Conservation (phyloP, 1,140 invertebrate species). For the Pararge aegeria region DNA sequence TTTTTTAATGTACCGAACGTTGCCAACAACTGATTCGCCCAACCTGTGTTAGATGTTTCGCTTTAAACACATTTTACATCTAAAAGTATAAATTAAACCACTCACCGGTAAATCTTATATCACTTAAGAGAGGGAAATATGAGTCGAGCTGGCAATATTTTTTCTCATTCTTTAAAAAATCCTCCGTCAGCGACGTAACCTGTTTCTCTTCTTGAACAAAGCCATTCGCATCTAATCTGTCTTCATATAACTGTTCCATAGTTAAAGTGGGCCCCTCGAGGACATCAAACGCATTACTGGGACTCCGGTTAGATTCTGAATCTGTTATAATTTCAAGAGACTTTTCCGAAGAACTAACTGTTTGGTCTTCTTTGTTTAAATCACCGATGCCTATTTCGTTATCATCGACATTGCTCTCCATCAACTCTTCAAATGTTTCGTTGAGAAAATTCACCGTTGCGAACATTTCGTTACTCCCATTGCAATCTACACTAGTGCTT, state of each 20-base stretch:
- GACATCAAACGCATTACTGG: not conserved
- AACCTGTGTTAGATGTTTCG: no score
- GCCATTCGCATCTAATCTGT: slow-evolving; percentile 30
- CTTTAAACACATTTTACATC: no score
- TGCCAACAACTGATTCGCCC: no score
- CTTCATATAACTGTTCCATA: not conserved
- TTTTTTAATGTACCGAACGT: no score
- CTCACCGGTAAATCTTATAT: slow-evolving; percentile 76
- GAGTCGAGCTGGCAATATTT: slow-evolving; percentile 60
- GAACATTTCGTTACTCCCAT: slow-evolving; percentile 57
- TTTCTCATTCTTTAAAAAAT: slow-evolving; percentile 72
- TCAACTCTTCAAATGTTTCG: slow-evolving; percentile 65
- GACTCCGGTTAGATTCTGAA: slow-evolving; percentile 23
- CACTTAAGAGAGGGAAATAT: slow-evolving; percentile 64
- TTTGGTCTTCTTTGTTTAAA: slow-evolving; percentile 33
- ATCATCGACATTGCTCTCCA: slow-evolving; percentile 70
- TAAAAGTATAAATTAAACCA: slow-evolving; percentile 12
- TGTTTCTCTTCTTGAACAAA: slow-evolving; percentile 36
- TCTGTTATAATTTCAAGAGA: slow-evolving; percentile 24
- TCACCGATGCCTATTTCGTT: slow-evolving; percentile 36
- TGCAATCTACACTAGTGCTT: slow-evolving; percentile 31
- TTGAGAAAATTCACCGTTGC: slow-evolving; percentile 66
- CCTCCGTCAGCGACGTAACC: slow-evolving; percentile 51
- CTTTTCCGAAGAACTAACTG: slow-evolving; percentile 27
- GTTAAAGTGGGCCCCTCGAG: not conserved